Evolutionary conservation across 2,113 vertebrate genomes (phyloP), one percentile per base, ranked within the genome.

Genomic region (Tyrannus savana): DNA sequence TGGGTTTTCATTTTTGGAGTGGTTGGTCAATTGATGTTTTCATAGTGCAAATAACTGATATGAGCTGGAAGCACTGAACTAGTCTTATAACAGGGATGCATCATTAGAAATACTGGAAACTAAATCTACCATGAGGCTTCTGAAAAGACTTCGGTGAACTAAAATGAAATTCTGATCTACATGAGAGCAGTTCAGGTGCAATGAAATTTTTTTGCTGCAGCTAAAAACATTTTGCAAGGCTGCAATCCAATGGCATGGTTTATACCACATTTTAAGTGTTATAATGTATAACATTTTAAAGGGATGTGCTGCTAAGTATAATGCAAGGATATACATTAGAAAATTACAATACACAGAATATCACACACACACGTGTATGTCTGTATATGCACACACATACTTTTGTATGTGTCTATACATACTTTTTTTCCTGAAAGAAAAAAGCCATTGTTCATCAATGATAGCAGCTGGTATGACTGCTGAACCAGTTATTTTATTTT

Each of bases 401-500:
- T 30, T 23, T n/a, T 15, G 35, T 55, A 55, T 18, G 14, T 1
- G 2, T 68, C 53, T 31, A 80, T 77, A 69, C 25, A 64, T 80
- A 67, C 15, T 41, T 94, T 49, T 49, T 90, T 96, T 67, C 47
- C 41, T 96, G 69, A 23, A 74, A 93, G 82, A 87, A 89, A 84
- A 94, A 94, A 93, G 55, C 64, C 89, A 92, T 96, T 96, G 67
- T 95, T 95, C 96, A 89, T 95, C 2, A 2, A 66, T 94, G 90
- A 94, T 93, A 97, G 89, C 96, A 95, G 89, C 82, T 97, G 95
- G 74, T 50, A 93, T 47, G 83, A 77, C 89, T 93, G 78, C 90
- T 81, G 79, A 94, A 95, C 84, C 75, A 89, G 96, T 98, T 97
- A 97, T 97, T 98, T 97, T 96, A 96, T 95, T 97, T 97, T 97